These are phyloP conservation scores for Micromesistius poutassou DNA, from an alignment of 2,797 vertebrate genomes.

Conservation along the genomic window DNA sequence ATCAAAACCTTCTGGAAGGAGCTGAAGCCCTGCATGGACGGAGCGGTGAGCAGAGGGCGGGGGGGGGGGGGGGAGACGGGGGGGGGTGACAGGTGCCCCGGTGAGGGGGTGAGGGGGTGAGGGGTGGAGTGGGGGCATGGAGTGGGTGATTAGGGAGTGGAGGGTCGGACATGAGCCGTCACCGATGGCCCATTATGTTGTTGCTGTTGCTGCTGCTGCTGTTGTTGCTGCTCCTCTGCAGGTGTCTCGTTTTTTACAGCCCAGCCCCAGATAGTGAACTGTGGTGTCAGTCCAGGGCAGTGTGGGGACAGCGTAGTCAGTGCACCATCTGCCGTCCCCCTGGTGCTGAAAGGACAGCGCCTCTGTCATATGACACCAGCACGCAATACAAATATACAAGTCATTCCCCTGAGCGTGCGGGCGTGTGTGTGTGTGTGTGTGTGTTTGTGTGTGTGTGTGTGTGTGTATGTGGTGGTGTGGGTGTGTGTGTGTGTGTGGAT, in stretches of 20 bases:
- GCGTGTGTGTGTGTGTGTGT: conserved; percentile 13
- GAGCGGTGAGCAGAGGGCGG: conserved; percentile 68
- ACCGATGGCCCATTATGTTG: neutral
- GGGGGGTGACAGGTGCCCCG: too few relatives aligned
- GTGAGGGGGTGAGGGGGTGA: too few relatives aligned
- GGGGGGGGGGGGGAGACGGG: too few relatives aligned
- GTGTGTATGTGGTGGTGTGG: neutral
- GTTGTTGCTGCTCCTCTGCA: neutral
- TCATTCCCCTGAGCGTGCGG: conserved; percentile 9
- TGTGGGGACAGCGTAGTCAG: conserved; percentile 24
- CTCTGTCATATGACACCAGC: conserved; percentile 17
- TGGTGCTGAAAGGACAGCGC: conserved; percentile 39
- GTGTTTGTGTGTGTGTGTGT: conserved; percentile 27
- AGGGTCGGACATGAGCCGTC: neutral
- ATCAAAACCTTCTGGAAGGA: conserved; percentile 99
- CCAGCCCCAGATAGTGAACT: neutral
- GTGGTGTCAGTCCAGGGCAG: neutral
- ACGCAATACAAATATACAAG: conserved; percentile 36
- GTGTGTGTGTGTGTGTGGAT: neutral
- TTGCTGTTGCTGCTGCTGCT: neutral
- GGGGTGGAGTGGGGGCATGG: neutral
- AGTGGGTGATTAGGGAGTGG: neutral
- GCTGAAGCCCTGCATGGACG: conserved; percentile 97
- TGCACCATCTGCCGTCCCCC: conserved; percentile 40
- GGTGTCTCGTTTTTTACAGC: neutral